These are phyloP conservation scores for Peromyscus leucopus DNA, from an alignment of 2,113 vertebrate genomes.

Conservation along the genomic window DNA sequence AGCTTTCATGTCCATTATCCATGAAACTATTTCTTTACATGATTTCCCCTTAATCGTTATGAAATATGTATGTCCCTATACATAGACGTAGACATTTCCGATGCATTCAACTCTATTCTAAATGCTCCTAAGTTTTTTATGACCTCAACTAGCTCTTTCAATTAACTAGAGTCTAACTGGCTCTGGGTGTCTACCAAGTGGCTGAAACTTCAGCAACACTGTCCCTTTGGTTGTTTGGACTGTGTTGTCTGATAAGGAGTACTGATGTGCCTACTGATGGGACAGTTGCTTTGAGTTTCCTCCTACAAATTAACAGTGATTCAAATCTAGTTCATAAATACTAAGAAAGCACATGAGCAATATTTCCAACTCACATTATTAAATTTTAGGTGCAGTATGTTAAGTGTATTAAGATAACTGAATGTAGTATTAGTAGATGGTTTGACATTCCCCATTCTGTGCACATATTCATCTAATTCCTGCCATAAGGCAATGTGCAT, in stretches of 20 bases:
- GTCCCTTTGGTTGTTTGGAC: background rate
- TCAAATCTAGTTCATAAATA: background rate
- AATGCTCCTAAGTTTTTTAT: background rate
- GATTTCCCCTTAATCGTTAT: background rate
- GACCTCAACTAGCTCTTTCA: constrained; percentile 1
- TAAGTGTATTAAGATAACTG: background rate
- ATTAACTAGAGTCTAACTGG: background rate
- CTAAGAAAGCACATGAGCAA: background rate
- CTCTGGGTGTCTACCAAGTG: background rate
- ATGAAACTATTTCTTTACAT: background rate
- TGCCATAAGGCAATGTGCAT: constrained; percentile 8
- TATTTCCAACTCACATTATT: background rate
- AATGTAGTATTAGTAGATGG: constrained; percentile 1
- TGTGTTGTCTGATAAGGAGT: background rate
- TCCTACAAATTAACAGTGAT: constrained; percentile 43
- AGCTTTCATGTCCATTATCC: background rate
- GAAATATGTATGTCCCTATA: background rate
- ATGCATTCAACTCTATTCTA: background rate
- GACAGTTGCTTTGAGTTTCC: background rate
- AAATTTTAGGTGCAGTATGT: constrained; percentile 1
- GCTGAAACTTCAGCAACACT: background rate
- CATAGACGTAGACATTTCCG: background rate
- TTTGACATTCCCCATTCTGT: constrained; percentile 51
- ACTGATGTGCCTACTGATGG: background rate
- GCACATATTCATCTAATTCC: background rate